phyloP scores from a whole-genome alignment of 2,113 vertebrate species.

The Cathartes aura region DNA sequence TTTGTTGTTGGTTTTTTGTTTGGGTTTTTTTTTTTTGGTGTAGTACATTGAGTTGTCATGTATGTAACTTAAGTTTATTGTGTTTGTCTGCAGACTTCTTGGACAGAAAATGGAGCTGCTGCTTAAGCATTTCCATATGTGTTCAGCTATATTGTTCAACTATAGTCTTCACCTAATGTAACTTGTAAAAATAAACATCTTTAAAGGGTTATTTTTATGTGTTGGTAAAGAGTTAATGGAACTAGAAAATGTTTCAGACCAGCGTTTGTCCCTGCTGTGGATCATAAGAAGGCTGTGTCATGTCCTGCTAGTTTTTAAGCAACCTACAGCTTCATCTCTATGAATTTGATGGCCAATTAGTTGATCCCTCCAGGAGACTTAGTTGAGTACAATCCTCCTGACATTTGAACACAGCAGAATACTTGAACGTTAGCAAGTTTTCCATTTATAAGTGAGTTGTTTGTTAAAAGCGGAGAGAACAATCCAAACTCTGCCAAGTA shows the following conservation, averaged over 20 bases:
- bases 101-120: conserved; percentile 26
- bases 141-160: conserved; percentile 1
- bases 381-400: neutral
- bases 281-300: neutral
- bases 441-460: conserved; percentile 22
- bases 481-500: conserved; percentile 15
- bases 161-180: neutral
- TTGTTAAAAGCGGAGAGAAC: conserved; percentile 32
- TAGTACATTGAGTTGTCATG: neutral
- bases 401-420: neutral
- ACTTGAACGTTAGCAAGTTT: neutral
- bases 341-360: neutral
- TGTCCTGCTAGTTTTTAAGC: neutral
- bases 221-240: neutral
- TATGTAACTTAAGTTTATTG: neutral
- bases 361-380: conserved; percentile 11
- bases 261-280: neutral
- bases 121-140: conserved; percentile 52
- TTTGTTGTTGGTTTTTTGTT: neutral
- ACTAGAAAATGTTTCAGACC: neutral
- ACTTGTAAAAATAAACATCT: conserved; percentile 13
- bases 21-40: neutral
- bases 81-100: conserved; percentile 24
- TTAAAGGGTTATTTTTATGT: neutral
- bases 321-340: neutral